Conservation (phyloP, 2,113 vertebrate species). For the Orientallactaga bullata region DNA sequence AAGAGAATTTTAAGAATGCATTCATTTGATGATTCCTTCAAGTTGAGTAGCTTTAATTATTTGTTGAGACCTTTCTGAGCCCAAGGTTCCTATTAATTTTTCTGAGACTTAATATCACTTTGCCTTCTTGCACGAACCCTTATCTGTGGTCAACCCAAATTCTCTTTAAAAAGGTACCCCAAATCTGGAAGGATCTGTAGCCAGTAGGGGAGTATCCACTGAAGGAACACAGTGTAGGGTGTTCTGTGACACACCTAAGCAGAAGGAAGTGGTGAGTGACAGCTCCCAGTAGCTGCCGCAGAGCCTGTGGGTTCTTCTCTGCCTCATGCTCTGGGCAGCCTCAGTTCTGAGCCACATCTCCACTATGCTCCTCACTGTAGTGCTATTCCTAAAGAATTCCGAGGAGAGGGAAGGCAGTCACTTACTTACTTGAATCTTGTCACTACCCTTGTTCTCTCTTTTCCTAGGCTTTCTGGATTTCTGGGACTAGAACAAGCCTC, state of each 20-base stretch:
- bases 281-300: neutral
- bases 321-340: neutral
- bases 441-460: neutral
- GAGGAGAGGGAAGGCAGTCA: neutral
- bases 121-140: neutral
- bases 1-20: conserved; percentile 64
- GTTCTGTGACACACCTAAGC: neutral
- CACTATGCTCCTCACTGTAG: accelerated
- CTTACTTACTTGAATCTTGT: neutral
- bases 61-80: conserved; percentile 45
- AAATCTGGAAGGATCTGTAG: neutral
- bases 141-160: neutral
- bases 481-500: neutral
- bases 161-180: neutral
- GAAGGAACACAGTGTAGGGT: neutral
- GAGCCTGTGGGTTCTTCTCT: accelerated
- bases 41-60: conserved; percentile 62
- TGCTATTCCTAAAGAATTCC: accelerated
- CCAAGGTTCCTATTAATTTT: neutral
- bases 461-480: neutral
- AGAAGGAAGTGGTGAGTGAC: neutral
- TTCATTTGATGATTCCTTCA: conserved; percentile 60
- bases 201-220: neutral
- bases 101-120: neutral
- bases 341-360: neutral